A percentile compares a stretch with the other conserved stretches of the same genome.
phyloP scores from a whole-genome alignment of 2,888 invertebrate genomes.

The Oligia fasciuncula region DNA sequence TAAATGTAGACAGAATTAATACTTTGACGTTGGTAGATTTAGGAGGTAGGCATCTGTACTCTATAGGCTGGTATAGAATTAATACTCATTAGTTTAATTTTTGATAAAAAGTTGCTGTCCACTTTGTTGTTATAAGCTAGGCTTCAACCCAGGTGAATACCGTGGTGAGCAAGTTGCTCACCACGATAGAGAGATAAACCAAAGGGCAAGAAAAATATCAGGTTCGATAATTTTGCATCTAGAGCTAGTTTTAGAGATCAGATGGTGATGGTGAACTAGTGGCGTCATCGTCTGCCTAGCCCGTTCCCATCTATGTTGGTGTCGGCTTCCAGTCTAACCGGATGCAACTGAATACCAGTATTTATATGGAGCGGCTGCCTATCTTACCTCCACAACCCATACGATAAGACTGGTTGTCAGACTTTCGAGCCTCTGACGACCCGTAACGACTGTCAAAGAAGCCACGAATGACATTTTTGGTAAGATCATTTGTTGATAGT shows the following conservation, averaged over 20 bases:
- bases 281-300: background rate
- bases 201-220: background rate
- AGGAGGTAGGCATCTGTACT: background rate
- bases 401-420: background rate
- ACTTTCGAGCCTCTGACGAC: background rate
- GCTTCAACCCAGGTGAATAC: background rate
- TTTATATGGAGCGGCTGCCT: background rate
- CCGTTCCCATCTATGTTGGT: background rate
- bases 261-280: background rate
- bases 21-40: slow-evolving; percentile 23
- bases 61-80: background rate
- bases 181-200: background rate
- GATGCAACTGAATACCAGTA: background rate
- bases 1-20: slow-evolving; percentile 76
- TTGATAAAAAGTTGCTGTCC: background rate
- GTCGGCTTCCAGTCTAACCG: background rate
- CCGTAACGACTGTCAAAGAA: background rate
- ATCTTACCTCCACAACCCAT: background rate
- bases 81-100: background rate
- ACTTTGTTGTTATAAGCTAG: background rate
- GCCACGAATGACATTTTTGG: background rate
- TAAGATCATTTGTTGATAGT: background rate
- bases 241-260: background rate
- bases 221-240: background rate
- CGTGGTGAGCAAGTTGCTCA: background rate